Percentiles rank a stretch among this genome's conserved stretches.
Evolutionary conservation across 2,113 vertebrate genomes (phyloP).

Genomic region (Chloropsis hardwickii): DNA sequence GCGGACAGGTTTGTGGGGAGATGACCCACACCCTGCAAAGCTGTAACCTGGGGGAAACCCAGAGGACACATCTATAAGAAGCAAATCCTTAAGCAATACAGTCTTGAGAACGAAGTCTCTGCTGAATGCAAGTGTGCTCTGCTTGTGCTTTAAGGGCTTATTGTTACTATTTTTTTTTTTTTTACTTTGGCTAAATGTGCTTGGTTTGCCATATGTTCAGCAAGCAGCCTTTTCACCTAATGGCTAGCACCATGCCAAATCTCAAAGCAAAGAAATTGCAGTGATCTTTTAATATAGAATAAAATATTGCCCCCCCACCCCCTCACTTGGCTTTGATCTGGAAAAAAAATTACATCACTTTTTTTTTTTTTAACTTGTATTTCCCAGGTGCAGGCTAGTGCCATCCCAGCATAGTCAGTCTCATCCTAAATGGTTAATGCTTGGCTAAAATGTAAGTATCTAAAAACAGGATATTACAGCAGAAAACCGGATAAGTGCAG

Average conservation of each 20-base stretch:
- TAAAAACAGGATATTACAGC: constrained; percentile 34
- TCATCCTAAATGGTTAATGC: constrained; percentile 21
- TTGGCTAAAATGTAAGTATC: constrained; percentile 3
- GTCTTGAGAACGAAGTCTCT: neutral
- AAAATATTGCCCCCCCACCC: neutral
- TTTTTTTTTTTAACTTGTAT: neutral
- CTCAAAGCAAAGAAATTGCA: constrained; percentile 3
- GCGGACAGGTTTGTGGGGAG: accelerated
- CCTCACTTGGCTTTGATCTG: neutral
- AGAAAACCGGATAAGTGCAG: neutral
- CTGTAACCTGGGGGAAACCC: neutral
- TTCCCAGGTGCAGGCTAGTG: accelerated
- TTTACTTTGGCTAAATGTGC: constrained; percentile 30
- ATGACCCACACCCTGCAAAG: neutral
- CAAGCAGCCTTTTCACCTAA: constrained; percentile 36
- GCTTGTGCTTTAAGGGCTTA: neutral
- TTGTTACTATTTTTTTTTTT: neutral
- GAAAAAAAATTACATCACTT: neutral
- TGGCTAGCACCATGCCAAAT: neutral
- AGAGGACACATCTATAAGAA: neutral
- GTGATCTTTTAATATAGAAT: neutral
- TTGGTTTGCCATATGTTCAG: constrained; percentile 46
- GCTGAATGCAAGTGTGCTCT: neutral
- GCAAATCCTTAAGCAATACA: neutral
- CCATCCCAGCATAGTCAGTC: neutral